Evolutionary conservation across 30 jellyfish, hydroid and myxozoan species (phyloP).

Genomic region (Nemopilema nomurai): DNA sequence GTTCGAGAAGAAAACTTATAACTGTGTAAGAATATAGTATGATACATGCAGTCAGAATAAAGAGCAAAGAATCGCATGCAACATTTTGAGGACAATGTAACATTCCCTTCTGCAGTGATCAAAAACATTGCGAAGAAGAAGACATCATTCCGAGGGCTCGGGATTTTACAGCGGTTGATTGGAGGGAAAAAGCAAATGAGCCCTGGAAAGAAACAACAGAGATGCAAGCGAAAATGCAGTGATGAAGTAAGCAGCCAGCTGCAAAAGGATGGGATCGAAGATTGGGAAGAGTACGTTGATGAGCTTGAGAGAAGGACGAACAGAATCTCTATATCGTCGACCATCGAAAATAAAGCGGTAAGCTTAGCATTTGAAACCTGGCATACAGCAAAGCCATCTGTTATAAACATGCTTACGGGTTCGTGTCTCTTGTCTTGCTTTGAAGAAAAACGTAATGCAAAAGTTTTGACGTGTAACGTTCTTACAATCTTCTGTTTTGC

Average conservation of each 20-base stretch:
- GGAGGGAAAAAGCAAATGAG: not conserved
- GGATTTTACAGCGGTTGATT: not conserved
- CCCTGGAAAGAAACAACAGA: not conserved
- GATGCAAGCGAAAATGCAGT: not conserved
- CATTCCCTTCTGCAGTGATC: not conserved
- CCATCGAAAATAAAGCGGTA: not conserved
- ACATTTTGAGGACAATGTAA: too few relatives aligned
- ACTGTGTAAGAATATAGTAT: too few relatives aligned
- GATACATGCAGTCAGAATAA: too few relatives aligned
- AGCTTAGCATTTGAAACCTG: too few relatives aligned
- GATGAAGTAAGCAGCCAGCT: not conserved
- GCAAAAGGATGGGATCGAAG: conserved; percentile 13
- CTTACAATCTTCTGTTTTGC: not conserved
- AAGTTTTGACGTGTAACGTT: too few relatives aligned
- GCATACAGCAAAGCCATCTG: too few relatives aligned
- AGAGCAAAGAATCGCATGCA: too few relatives aligned
- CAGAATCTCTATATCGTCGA: not conserved
- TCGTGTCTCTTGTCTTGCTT: too few relatives aligned
- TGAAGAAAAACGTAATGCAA: too few relatives aligned
- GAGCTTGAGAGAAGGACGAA: not conserved
- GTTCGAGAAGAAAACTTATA: too few relatives aligned
- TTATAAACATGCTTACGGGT: too few relatives aligned
- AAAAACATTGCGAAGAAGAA: not conserved
- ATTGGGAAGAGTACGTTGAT: conserved; percentile 14
- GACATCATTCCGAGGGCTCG: not conserved